A percentile compares a stretch with the other conserved stretches of the same genome.
Conservation (phyloP, 2,888 invertebrate genomes). For the Ischnura elegans region DNA sequence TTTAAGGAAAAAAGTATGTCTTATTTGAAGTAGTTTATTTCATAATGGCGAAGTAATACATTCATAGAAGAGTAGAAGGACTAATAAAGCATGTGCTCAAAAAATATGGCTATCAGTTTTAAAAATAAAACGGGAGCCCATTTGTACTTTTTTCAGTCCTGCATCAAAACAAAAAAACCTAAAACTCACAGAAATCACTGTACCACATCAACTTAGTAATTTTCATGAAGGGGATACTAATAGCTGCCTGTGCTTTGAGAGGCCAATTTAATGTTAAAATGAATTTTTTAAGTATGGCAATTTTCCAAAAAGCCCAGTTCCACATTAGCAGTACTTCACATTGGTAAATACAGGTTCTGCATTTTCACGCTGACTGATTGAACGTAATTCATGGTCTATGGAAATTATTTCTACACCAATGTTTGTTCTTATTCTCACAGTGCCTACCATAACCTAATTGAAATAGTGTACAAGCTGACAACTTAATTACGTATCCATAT, state of each 20-base stretch:
- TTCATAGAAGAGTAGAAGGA: background rate
- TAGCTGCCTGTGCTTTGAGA: background rate
- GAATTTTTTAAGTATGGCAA: background rate
- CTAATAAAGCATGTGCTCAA: conserved; percentile 45
- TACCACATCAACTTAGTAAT: background rate
- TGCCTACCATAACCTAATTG: conserved; percentile 12
- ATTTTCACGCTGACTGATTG: background rate
- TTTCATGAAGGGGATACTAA: background rate
- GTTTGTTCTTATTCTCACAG: background rate
- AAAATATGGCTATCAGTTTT: background rate
- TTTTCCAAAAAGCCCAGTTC: background rate
- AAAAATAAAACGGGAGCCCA: background rate
- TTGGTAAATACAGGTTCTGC: background rate
- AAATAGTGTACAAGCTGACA: background rate
- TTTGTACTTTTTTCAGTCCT: background rate
- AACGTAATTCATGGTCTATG: background rate
- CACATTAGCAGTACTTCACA: background rate
- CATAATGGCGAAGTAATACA: conserved; percentile 48
- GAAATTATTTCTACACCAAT: background rate
- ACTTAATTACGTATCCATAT: background rate
- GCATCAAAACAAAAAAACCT: background rate
- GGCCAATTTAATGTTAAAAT: background rate
- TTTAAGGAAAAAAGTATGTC: conserved; percentile 45
- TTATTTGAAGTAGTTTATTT: conserved; percentile 54
- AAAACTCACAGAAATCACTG: background rate